Evolutionary conservation across 1,140 invertebrate genomes (phyloP), one percentile per base, ranked within the genome.

Genomic region (Neotoxoptera formosana): DNA sequence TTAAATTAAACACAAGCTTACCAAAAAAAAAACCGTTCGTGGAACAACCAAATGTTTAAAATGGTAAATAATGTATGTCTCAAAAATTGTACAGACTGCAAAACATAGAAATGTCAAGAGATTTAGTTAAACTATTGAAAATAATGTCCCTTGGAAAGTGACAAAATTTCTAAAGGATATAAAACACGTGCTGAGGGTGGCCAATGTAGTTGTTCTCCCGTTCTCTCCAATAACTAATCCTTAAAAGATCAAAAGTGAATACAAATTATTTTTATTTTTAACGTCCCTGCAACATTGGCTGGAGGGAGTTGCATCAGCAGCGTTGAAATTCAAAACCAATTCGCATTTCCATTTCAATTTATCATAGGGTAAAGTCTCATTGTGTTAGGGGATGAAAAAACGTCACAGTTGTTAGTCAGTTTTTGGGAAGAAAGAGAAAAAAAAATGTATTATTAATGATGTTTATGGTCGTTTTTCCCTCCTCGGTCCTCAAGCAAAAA

Each of bases 371-470:
- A 56, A 47, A 84, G 48, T 34, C 34, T 53, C 34, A 86, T 83
- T 93, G 34, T 86, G 91, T 93, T 93, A 84, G 34, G 81, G 81
- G 48, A 93, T 86, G 81, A 93, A 84, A 86, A 56, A 45, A 53
- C 48, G 81, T 93, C 48, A 93, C 81, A 84, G 47, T 45, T 41
- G 67, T 81, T 92, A 91, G 67, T 36, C 47, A 53, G 21, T 92
- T 93, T 48, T 34, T 20, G 47, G 21, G 11, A 36, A 83, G 45
- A 92, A 92, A 92, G 67, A 48, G n/a, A 51, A n/a, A 92, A 90
- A 60, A 60, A 92, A 93, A 93, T 41, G 25, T 90, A n/a, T 93
- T 93, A 93, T 93, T 93, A 45, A 86, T 86, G 48, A 93, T 86
- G 81, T 36, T 84, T 51, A 36, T 83, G 76, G 67, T 92, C 91